These are phyloP conservation scores for Dynastes maya DNA, from an alignment of 2,888 invertebrate species.

Conservation along the genomic window DNA sequence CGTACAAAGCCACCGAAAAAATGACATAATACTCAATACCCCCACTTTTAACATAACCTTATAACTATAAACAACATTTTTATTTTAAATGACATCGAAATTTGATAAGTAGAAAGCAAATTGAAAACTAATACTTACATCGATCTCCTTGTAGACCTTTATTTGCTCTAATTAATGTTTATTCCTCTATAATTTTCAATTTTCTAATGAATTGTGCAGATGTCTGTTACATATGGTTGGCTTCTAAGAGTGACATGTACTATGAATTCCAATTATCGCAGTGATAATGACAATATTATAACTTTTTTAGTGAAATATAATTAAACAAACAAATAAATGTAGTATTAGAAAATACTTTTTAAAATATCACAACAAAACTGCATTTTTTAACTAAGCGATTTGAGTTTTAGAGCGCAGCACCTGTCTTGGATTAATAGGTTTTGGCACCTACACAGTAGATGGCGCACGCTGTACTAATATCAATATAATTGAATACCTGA, in stretches of 20 bases:
- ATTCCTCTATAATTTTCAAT: background rate
- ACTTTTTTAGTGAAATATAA: too few relatives aligned
- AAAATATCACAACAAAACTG: too few relatives aligned
- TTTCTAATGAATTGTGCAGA: slow-evolving; percentile 1
- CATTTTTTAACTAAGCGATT: too few relatives aligned
- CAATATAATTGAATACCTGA: too few relatives aligned
- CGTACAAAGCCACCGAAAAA: slow-evolving; percentile 4
- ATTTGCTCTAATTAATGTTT: slow-evolving; percentile 12
- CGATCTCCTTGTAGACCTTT: background rate
- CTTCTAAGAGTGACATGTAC: background rate
- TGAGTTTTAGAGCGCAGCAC: too few relatives aligned
- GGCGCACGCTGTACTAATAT: too few relatives aligned
- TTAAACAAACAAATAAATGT: too few relatives aligned
- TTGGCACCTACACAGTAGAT: too few relatives aligned
- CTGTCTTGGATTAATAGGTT: too few relatives aligned
- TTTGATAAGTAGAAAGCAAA: slow-evolving; percentile 9
- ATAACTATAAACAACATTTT: background rate
- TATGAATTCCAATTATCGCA: too few relatives aligned
- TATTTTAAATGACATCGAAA: slow-evolving; percentile 11
- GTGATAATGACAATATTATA: too few relatives aligned
- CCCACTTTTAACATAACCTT: slow-evolving; percentile 40
- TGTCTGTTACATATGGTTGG: slow-evolving; percentile 6
- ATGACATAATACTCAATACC: slow-evolving; percentile 21
- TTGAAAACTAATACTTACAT: slow-evolving; percentile 26
- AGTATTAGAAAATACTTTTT: too few relatives aligned